Base-by-base conservation (phyloP, 1,140 invertebrate species). In the Drosophila parabipectinata region DNA sequence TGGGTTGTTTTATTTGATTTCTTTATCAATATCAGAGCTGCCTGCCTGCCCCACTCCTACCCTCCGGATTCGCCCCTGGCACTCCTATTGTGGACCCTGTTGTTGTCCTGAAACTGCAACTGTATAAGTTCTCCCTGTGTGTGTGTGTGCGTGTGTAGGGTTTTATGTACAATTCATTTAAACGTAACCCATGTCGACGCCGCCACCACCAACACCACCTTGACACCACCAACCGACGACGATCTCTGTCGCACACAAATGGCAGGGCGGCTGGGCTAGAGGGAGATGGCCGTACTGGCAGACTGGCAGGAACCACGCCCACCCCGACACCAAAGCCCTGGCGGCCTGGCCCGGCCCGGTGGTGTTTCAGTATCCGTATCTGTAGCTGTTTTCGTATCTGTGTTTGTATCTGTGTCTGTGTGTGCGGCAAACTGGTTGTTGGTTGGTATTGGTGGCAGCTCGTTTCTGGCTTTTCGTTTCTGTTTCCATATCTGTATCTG, bases 101-200 rank as follows among this genome's bases (percentile, higher is more conserved):
- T 61, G 68, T 61, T 66, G 32, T 56, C 69, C 54, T 56, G 60
- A 37, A 74, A 83, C 68, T 83, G 80, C 79, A 83, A 76, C 76
- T 79, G 76, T 84, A 72, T 80, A 61, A 32, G 59, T 51, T 41
- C 39, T 1, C 57, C 51, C 34, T 50, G 54, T 34, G 26, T 69
- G 47, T 55, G 57, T 41, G 56, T 39, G 44, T 69, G 76, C 66
- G 60, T 59, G 72, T 55, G 48, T 58, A 21, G 56, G 59, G 75
- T 68, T 72, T 83, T 87, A 87, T 87, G 78, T 87, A 87, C 83
- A 81, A 82, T 76, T 82, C 82, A 87, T 87, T 85, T 85, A 87
- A 85, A 85, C 78, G 83, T 64, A 58, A 69, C 80, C 67, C 68
- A 39, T 47, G 71, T 47, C 71, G 53, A 56, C 44, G 69, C 47